Evolutionary conservation across 2,888 invertebrate species (phyloP), one percentile per base, ranked within the genome.

Genomic region (Mythimna albipuncta): DNA sequence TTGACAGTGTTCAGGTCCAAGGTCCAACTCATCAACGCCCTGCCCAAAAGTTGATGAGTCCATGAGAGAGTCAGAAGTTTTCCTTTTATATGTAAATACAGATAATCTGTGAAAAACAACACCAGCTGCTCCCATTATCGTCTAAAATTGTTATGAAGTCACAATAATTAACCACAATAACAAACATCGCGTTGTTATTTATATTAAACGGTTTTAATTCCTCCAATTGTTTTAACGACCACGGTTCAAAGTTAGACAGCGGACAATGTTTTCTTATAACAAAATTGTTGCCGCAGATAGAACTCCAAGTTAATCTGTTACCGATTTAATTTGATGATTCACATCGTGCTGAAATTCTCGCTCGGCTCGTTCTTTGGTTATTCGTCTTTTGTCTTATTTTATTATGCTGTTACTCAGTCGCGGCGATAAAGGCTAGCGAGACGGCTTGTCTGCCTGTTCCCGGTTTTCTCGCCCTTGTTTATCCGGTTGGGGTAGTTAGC

Each of bases 381-480:
- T 93, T 90, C 91, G 90, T 92, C 93, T 94, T 94, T 94, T 94
- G 94, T 93, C 91, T 94, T 95, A 94, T 94, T 94, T 94, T 94
- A 94, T 94, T 92, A 93, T 90, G 87, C 89, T 89, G 91, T 93
- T 93, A 92, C 90, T 93, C 90, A 91, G 91, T 89, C 87, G 89
- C 89, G 89, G 91, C 91, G 90, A 92, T 92, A 93, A 93, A 93
- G 92, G 93, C 91, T 90, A 93, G 93, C 94, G 95, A 95, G 96
- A 96, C 96, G 95, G 95, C 94, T 94, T 96, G 96, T 96, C 96
- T 95, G 94, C 93, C 89, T 90, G 93, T 94, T 92, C 93, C 94
- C 93, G 92, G 94, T 93, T 93, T 93, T 93, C 94, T 94, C 95
- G 90, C 92, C 93, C 93, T 94, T 96, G 96, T 96, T 96, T 96